phyloP scores from a whole-genome alignment of 1,140 invertebrate species.

The Drosophila sucinea region DNA sequence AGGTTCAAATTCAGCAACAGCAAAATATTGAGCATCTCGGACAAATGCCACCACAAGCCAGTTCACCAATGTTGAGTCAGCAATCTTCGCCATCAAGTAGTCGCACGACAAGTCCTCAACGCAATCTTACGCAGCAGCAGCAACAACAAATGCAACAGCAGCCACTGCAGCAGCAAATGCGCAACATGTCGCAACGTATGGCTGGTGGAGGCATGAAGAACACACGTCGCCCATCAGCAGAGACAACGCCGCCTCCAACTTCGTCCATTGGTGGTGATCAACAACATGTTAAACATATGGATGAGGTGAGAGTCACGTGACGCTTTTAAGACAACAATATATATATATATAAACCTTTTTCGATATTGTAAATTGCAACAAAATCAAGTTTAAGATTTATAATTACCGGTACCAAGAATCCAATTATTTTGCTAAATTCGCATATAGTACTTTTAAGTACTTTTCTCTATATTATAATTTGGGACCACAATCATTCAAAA shows the following conservation, averaged over 20 bases:
- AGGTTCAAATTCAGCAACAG: conserved; percentile 44
- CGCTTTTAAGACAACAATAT: no score
- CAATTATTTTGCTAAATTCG: no score
- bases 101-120: conserved; percentile 85
- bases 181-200: conserved; percentile 67
- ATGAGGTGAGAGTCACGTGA: conserved; percentile 55
- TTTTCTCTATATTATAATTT: no score
- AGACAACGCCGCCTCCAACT: conserved; percentile 84
- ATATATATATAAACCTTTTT: no score
- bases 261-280: conserved; percentile 47
- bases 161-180: conserved; percentile 72
- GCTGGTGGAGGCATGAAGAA: conserved; percentile 58
- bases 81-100: conserved; percentile 85
- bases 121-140: conserved; percentile 62
- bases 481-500: no score
- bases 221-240: conserved; percentile 83
- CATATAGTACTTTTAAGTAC: no score
- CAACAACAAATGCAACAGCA: conserved; percentile 59
- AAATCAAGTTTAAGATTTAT: no score
- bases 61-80: conserved; percentile 86
- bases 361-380: no score
- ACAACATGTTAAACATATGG: conserved; percentile 64
- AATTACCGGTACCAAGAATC: no score
- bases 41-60: conserved; percentile 83
- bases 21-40: conserved; percentile 55